Conservation (phyloP, 1,140 invertebrate species). For the Gonioctena quinquepunctata region DNA sequence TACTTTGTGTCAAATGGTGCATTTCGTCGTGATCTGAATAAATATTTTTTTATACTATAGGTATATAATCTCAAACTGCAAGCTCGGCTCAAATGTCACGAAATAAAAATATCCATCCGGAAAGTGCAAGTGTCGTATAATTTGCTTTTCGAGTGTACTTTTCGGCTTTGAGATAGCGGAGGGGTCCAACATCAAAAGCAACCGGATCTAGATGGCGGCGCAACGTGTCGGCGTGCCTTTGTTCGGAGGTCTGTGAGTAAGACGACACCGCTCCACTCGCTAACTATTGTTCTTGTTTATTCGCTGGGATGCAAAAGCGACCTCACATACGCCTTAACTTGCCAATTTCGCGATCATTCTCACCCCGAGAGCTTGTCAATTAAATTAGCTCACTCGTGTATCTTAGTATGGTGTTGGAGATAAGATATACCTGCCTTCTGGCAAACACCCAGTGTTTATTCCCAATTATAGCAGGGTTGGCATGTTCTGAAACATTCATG, state of each 20-base stretch:
- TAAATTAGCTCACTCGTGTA: not conserved
- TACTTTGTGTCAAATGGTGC: too few species aligned
- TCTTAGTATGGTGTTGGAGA: too few species aligned
- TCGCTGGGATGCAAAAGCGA: not conserved
- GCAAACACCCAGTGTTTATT: too few species aligned
- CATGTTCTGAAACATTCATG: too few species aligned
- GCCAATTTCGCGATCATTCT: not conserved
- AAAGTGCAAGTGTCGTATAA: not conserved
- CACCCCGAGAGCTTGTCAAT: not conserved
- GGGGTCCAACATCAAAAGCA: slow-evolving; percentile 8
- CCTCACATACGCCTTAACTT: not conserved
- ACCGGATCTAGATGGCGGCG: not conserved
- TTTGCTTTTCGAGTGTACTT: not conserved
- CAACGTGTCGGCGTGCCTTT: slow-evolving; percentile 4
- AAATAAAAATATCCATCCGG: not conserved
- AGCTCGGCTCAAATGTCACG: not conserved
- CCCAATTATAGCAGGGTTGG: too few species aligned
- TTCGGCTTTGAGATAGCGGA: not conserved
- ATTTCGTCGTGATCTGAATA: too few species aligned
- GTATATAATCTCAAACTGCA: not conserved
- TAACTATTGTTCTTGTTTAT: not conserved
- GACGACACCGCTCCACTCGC: not conserved
- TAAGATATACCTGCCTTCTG: too few species aligned
- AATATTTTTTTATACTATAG: too few species aligned
- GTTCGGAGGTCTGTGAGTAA: not conserved